A percentile compares a stretch with the other conserved stretches of the same genome.
phyloP scores from a whole-genome alignment of 2,113 vertebrate genomes.

The Sapayoa aenigma region DNA sequence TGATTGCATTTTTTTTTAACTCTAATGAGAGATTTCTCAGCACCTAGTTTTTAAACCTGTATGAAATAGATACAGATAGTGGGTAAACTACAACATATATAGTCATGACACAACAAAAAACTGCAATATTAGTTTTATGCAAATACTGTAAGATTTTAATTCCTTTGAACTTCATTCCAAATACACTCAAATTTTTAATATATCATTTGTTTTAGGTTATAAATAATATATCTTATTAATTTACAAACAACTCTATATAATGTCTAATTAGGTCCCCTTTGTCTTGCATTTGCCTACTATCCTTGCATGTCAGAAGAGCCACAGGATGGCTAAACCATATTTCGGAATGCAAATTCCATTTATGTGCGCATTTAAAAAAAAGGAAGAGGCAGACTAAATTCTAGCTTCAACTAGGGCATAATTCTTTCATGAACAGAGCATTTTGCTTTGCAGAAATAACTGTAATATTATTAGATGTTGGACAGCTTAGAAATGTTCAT shows the following conservation, averaged over 20 bases:
- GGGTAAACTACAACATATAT: not conserved
- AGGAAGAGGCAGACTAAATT: not conserved
- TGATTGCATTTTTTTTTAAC: not conserved
- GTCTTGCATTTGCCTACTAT: not conserved
- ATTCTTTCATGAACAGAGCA: not conserved
- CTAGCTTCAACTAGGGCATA: not conserved
- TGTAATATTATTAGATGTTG: constrained; percentile 6
- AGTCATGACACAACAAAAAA: not conserved
- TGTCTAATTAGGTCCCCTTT: not conserved
- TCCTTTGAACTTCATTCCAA: not conserved
- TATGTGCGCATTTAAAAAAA: not conserved
- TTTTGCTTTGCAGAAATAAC: constrained; percentile 1
- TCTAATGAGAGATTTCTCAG: not conserved
- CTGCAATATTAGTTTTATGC: not conserved
- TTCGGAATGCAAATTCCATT: not conserved
- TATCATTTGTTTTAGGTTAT: not conserved
- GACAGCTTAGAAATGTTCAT: not conserved
- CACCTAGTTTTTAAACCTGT: not conserved
- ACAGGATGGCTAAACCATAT: not conserved
- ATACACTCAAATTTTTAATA: not conserved
- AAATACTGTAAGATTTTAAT: not conserved
- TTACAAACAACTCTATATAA: not conserved
- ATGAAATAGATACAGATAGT: not conserved
- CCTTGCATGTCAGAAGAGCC: not conserved
- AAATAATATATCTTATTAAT: not conserved